Evolutionary conservation across 2,113 vertebrate genomes (phyloP).

Genomic region (Gorsachius goisagi): DNA sequence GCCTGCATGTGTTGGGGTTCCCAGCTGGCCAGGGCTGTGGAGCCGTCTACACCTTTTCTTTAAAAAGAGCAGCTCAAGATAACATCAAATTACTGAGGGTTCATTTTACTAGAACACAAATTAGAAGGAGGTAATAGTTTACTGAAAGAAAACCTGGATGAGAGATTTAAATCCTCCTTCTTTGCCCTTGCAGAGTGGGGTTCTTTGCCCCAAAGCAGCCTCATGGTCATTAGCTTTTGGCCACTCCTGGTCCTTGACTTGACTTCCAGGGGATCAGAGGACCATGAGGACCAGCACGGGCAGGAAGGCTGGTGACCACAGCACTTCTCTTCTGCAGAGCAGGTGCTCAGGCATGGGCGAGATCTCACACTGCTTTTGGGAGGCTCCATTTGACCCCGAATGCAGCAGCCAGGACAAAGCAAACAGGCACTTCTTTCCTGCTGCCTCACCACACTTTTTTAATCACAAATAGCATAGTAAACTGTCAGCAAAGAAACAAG

Average conservation of each 20-base stretch:
- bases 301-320: not conserved
- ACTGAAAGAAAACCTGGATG: not conserved
- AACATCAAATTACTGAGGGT: not conserved
- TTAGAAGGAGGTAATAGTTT: not conserved
- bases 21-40: not conserved
- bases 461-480: not conserved
- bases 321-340: not conserved
- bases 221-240: not conserved
- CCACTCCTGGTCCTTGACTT: not conserved
- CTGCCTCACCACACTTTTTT: not conserved
- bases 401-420: not conserved
- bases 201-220: not conserved
- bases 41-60: not conserved
- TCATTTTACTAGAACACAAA: not conserved
- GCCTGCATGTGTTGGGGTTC: not conserved
- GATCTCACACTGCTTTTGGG: not conserved
- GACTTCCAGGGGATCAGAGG: not conserved
- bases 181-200: not conserved
- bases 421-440: not conserved
- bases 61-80: not conserved
- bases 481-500: not conserved
- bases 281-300: fast-evolving
- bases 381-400: not conserved
- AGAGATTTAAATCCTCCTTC: not conserved
- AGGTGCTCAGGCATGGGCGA: not conserved